Evolutionary conservation across 2,888 invertebrate genomes (phyloP).

Genomic region (Papilio protenor): DNA sequence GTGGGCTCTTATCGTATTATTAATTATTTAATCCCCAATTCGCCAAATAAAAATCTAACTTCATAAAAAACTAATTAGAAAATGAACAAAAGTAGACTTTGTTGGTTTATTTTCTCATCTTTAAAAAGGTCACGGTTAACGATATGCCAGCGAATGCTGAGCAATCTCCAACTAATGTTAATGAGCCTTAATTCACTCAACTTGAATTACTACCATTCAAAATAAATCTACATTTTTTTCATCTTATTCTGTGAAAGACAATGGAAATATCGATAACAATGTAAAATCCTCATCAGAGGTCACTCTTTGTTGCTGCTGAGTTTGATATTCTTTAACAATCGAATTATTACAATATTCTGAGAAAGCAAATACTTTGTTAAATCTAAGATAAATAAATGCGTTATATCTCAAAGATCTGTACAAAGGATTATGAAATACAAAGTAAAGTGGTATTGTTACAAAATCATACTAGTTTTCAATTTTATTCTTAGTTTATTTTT

Average conservation of each 20-base stretch:
- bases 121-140: constrained; percentile 1
- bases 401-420: neutral
- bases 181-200: constrained; percentile 2
- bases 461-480: neutral
- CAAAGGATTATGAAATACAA: constrained; percentile 10
- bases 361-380: constrained; percentile 4
- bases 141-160: constrained; percentile 4
- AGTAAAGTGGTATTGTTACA: neutral
- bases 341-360: constrained; percentile 11
- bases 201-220: constrained; percentile 13
- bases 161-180: constrained; percentile 6
- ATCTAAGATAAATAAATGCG: neutral
- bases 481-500: neutral
- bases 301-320: constrained; percentile 14
- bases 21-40: no score
- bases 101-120: neutral
- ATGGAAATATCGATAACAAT: constrained; percentile 19
- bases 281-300: constrained; percentile 20
- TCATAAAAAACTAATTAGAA: no score
- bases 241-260: constrained; percentile 28
- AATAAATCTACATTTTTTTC: constrained; percentile 24
- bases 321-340: constrained; percentile 11
- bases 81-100: neutral
- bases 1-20: no score
- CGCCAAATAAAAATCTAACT: no score